phyloP scores from a whole-genome alignment of 2,113 vertebrate genomes.

The Poeciliopsis retropinna region DNA sequence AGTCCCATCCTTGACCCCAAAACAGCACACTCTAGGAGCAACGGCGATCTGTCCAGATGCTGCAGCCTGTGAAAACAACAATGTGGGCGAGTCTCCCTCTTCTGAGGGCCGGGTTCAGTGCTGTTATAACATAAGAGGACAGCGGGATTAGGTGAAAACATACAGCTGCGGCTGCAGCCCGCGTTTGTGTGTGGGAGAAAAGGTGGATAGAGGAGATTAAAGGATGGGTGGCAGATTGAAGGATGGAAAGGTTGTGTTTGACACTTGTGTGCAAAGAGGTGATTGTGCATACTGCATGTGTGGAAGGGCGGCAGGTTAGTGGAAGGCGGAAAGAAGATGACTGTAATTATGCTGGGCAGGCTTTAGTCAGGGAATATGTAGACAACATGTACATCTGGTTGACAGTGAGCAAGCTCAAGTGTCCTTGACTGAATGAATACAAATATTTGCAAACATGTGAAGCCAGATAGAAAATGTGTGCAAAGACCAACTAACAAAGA shows the following conservation, averaged over 20 bases:
- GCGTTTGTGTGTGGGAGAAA: constrained; percentile 16
- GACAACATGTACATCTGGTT: constrained; percentile 31
- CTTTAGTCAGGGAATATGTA: constrained; percentile 24
- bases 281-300: background rate
- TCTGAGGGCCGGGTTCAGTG: constrained; percentile 65
- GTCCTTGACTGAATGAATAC: constrained; percentile 42
- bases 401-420: constrained; percentile 1
- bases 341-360: constrained; percentile 43
- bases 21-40: constrained; percentile 60
- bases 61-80: constrained; percentile 68
- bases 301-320: constrained; percentile 11
- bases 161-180: constrained; percentile 60
- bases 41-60: constrained; percentile 65
- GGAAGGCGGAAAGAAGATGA: constrained; percentile 19
- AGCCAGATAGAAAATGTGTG: constrained; percentile 4
- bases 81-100: constrained; percentile 60
- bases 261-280: constrained; percentile 24
- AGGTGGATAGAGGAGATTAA: constrained; percentile 44
- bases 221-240: constrained; percentile 41
- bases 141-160: constrained; percentile 66
- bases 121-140: constrained; percentile 73
- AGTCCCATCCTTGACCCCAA: constrained; percentile 61
- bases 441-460: constrained; percentile 23
- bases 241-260: constrained; percentile 41
- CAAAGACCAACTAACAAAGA: background rate